These are phyloP conservation scores for Sardina pilchardus DNA, from an alignment of 2,113 vertebrate species.

Conservation along the genomic window DNA sequence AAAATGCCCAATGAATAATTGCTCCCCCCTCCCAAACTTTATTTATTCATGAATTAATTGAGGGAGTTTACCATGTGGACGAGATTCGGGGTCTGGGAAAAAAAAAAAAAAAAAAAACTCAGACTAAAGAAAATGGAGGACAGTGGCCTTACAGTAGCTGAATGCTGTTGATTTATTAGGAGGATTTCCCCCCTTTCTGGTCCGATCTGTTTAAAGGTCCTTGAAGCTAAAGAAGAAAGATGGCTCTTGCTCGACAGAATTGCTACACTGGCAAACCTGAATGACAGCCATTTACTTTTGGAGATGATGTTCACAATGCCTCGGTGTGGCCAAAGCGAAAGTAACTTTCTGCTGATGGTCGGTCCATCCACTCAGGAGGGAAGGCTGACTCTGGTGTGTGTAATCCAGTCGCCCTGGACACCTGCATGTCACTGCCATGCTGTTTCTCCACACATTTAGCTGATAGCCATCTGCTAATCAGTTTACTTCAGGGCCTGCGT, in stretches of 20 bases:
- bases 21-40: slow-evolving; percentile 47
- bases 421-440: slow-evolving; percentile 64
- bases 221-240: slow-evolving; percentile 64
- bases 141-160: slow-evolving; percentile 33
- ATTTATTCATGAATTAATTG: slow-evolving; percentile 43
- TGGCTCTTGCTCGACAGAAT: slow-evolving; percentile 55
- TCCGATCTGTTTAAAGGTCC: slow-evolving; percentile 63
- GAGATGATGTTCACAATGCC: background rate
- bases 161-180: slow-evolving; percentile 45
- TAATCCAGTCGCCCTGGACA: slow-evolving; percentile 60
- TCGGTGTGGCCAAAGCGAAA: slow-evolving; percentile 21
- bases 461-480: slow-evolving; percentile 78
- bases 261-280: slow-evolving; percentile 64
- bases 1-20: slow-evolving; percentile 42
- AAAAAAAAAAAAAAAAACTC: slow-evolving; percentile 25
- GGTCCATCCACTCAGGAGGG: background rate
- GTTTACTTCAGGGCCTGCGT: slow-evolving; percentile 76
- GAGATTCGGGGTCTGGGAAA: slow-evolving; percentile 26
- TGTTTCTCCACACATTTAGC: slow-evolving; percentile 70
- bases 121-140: background rate
- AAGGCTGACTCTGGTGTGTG: slow-evolving; percentile 25
- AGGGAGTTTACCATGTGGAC: slow-evolving; percentile 26
- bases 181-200: slow-evolving; percentile 52
- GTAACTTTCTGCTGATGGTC: slow-evolving; percentile 8
- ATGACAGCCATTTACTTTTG: slow-evolving; percentile 55